phyloP scores from a whole-genome alignment of 2,113 vertebrate species.

The Aptenodytes patagonicus region DNA sequence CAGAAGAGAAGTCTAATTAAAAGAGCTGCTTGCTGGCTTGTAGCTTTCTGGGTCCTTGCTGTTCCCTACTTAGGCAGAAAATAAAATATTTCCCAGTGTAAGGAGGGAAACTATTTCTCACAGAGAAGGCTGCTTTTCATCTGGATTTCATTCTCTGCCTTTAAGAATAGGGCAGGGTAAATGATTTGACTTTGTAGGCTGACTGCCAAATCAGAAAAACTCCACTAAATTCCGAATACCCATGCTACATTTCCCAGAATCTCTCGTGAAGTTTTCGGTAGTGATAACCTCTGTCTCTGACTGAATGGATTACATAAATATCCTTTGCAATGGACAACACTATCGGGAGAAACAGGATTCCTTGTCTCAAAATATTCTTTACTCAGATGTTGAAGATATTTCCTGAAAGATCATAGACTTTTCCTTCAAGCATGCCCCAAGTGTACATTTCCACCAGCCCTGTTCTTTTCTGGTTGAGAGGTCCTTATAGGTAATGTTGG shows the following conservation, averaged over 20 bases:
- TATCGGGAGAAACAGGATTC: background rate
- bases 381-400: background rate
- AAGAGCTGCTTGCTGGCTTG: background rate
- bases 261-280: background rate
- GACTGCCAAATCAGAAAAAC: background rate
- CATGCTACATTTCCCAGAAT: background rate
- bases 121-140: background rate
- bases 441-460: background rate
- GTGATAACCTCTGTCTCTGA: background rate
- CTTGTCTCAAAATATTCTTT: background rate
- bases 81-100: background rate
- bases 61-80: background rate
- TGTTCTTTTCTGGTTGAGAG: background rate
- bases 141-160: conserved; percentile 9
- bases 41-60: background rate
- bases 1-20: conserved; percentile 21
- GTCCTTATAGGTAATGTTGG: background rate
- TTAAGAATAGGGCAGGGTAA: background rate
- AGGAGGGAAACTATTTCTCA: background rate
- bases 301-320: background rate
- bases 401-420: background rate
- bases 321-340: background rate
- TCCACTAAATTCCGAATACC: background rate
- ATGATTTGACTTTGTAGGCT: background rate
- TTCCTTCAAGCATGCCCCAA: background rate